Base-by-base conservation (phyloP, 2,888 invertebrate species). In the Sialis lutaria region DNA sequence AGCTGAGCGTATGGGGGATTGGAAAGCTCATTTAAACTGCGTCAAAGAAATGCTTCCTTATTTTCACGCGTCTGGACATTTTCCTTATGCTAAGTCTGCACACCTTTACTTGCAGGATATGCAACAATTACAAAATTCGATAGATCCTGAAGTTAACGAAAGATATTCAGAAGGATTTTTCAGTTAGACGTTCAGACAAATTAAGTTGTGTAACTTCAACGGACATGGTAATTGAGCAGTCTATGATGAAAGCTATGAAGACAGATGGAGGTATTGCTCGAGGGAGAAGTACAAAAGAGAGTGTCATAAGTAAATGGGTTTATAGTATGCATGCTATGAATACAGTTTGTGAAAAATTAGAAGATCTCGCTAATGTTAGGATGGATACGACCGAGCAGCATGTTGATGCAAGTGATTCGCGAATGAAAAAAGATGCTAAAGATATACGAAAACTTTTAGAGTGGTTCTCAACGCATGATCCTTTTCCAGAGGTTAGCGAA, bases 221-320 rank as follows among this genome's bases (percentile, higher is more conserved):
- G 34, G 63, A 62, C 46, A 61, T 62, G 61, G 49, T 58, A 1
- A 63, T 64, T 48, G 56, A 58, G 48, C 57, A 57, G 46, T 53
- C 52, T 6, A 46, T 57, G 48, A 56, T 58, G 56, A 58, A 57
- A 53, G n/a, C 54, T 4, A 56, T 57, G 50, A 63, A 63, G 58
- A 61, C 59, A 57, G 57, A 59, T 56, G 62, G 62, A 53, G 62
- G 62, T 52, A 51, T 63, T 53, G 44, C 61, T 58, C 61, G 58
- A 55, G 61, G 62, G 6, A 53, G 61, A 58, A 60, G 62, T 59
- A 61, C 59, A 22, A 37, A 52, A 53, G 58, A 62, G 7, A 60
- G 59, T 52, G 60, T 60, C n/a, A 53, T 62, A 50, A 55, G 60
- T 51, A 62, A 60, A 58, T 61, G 60, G 59, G 55, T 60, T 53